These are phyloP conservation scores for Leucophora obtusa DNA, from an alignment of 2,888 invertebrate species.

Conservation along the genomic window DNA sequence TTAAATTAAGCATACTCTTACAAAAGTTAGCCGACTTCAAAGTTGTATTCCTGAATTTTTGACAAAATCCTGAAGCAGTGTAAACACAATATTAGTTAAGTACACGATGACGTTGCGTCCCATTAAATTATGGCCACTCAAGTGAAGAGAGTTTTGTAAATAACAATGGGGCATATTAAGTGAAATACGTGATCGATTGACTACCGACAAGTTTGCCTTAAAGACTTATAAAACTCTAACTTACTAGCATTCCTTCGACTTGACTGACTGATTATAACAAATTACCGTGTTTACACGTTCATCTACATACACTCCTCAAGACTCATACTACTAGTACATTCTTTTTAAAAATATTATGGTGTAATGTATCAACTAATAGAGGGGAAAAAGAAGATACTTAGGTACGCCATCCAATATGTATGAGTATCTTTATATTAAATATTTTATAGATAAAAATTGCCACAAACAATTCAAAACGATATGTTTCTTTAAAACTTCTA, in stretches of 20 bases:
- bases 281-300: slow-evolving; percentile 59
- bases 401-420: neutral
- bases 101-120: slow-evolving; percentile 5
- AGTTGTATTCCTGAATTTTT: too few species aligned
- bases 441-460: slow-evolving; percentile 27
- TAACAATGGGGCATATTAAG: slow-evolving; percentile 54
- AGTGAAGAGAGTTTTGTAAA: slow-evolving; percentile 25
- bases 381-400: neutral
- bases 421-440: slow-evolving; percentile 5
- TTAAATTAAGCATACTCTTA: too few species aligned
- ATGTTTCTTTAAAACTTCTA: slow-evolving; percentile 1
- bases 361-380: slow-evolving; percentile 46
- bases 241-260: slow-evolving; percentile 9
- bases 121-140: neutral
- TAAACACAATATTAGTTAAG: neutral
- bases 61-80: neutral
- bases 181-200: slow-evolving; percentile 75
- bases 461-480: slow-evolving; percentile 19
- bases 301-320: slow-evolving; percentile 33
- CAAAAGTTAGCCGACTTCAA: too few species aligned
- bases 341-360: slow-evolving; percentile 18
- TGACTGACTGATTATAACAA: slow-evolving; percentile 67
- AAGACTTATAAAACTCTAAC: slow-evolving; percentile 46
- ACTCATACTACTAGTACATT: neutral
- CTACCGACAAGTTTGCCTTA: slow-evolving; percentile 68